Conservation (phyloP, 2,888 invertebrate genomes). For the Drosophila neotestacea region DNA sequence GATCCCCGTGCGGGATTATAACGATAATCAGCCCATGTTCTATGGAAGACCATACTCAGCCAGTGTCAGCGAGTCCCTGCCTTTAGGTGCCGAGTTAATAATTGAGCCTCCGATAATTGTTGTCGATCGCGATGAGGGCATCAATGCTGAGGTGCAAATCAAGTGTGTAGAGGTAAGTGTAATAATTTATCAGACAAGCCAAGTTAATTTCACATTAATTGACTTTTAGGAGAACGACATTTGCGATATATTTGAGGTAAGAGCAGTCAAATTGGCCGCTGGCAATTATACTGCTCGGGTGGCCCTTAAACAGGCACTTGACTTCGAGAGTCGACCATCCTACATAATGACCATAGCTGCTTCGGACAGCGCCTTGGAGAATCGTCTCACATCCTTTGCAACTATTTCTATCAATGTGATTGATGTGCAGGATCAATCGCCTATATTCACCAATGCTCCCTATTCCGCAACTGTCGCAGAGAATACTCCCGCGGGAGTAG, state of each 20-base stretch:
- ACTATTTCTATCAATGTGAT: conserved; percentile 91
- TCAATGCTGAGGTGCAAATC: conserved; percentile 90
- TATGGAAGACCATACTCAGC: conserved; percentile 90
- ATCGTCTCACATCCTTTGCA: conserved; percentile 89
- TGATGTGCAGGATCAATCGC: conserved; percentile 94
- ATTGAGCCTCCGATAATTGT: conserved; percentile 88
- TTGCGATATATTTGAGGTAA: conserved; percentile 89
- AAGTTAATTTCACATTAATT: neutral
- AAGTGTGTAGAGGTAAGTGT: conserved; percentile 87
- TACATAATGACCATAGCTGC: conserved; percentile 90
- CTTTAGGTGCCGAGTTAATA: conserved; percentile 88
- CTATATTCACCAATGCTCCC: conserved; percentile 92
- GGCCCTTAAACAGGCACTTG: conserved; percentile 88
- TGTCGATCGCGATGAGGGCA: conserved; percentile 90
- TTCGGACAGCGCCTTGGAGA: conserved; percentile 87
- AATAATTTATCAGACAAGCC: no score
- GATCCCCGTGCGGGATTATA: conserved; percentile 91
- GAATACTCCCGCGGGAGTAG: conserved; percentile 89
- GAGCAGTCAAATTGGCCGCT: conserved; percentile 88
- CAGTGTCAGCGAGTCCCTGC: conserved; percentile 89
- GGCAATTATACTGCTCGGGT: conserved; percentile 90
- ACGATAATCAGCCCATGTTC: conserved; percentile 92
- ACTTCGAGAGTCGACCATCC: conserved; percentile 91
- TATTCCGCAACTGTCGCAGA: conserved; percentile 92
- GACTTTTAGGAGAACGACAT: conserved; percentile 87